Percentiles rank a stretch among this genome's conserved stretches.
phyloP scores from a whole-genome alignment of 2,888 invertebrate species.

The Sceliomorpha sp. region DNA sequence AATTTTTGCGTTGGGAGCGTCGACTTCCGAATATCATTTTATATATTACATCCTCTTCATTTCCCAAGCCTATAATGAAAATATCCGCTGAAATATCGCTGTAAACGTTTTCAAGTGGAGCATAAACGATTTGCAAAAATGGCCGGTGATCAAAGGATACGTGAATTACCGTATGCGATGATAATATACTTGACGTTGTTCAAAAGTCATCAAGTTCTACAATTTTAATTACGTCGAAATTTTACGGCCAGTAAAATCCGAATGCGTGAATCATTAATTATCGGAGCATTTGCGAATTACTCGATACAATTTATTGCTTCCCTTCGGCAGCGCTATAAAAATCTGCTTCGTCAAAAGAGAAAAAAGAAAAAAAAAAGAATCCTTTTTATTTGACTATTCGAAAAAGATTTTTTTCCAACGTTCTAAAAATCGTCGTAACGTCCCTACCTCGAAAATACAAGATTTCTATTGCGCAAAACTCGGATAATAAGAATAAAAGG shows the following conservation, averaged over 20 bases:
- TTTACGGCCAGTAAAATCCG: conserved; percentile 22
- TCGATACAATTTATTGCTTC: conserved; percentile 9
- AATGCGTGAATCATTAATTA: conserved; percentile 21
- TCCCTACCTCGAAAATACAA: too few species aligned
- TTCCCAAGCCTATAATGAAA: conserved; percentile 58
- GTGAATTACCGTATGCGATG: conserved; percentile 26
- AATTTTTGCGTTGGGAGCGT: conserved; percentile 18
- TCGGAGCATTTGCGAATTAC: conserved; percentile 21
- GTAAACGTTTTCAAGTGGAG: conserved; percentile 42
- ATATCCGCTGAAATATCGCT: conserved; percentile 19
- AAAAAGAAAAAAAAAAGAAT: too few species aligned
- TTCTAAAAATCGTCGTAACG: too few species aligned
- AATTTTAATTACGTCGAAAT: conserved; percentile 35
- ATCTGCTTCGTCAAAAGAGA: background rate
- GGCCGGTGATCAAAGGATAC: conserved; percentile 34
- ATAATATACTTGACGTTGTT: conserved; percentile 35
- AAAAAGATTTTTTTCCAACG: too few species aligned
- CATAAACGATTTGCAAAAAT: conserved; percentile 40
- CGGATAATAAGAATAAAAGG: conserved; percentile 17
- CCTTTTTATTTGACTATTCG: too few species aligned
- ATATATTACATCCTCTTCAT: conserved; percentile 31
- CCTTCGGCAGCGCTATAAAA: too few species aligned
- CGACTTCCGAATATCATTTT: conserved; percentile 17
- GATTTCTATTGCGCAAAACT: background rate
- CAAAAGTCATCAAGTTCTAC: conserved; percentile 38